Evolutionary conservation across 2,797 vertebrate genomes (phyloP).

Genomic region (Caiman crocodilus): DNA sequence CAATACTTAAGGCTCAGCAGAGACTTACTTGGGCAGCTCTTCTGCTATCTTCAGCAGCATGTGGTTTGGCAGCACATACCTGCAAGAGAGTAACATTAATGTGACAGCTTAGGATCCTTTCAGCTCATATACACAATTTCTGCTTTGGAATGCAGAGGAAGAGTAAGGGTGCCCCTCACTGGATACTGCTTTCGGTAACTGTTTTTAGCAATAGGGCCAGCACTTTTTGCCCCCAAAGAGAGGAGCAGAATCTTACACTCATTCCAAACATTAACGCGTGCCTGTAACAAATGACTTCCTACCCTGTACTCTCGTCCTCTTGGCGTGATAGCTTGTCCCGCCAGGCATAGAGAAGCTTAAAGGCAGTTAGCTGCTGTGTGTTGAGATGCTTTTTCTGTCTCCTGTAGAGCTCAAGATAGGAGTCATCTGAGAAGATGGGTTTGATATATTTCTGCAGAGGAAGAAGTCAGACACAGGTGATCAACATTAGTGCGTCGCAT

Average conservation of each 20-base stretch:
- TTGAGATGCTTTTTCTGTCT: slow-evolving; percentile 95
- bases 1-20: neutral
- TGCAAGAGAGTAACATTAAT: slow-evolving; percentile 66
- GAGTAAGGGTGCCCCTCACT: neutral
- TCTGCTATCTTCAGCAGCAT: slow-evolving; percentile 96
- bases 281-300: slow-evolving; percentile 11
- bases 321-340: slow-evolving; percentile 92
- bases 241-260: neutral
- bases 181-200: neutral
- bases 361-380: slow-evolving; percentile 93
- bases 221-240: neutral
- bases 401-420: slow-evolving; percentile 92
- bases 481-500: neutral
- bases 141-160: neutral
- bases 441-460: slow-evolving; percentile 91
- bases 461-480: neutral
- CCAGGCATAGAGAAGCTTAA: slow-evolving; percentile 93
- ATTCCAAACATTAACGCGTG: neutral
- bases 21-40: slow-evolving; percentile 93
- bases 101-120: neutral
- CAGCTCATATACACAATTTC: neutral
- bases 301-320: slow-evolving; percentile 98
- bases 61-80: slow-evolving; percentile 94
- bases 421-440: slow-evolving; percentile 94
- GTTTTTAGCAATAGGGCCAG: neutral